phyloP scores from a whole-genome alignment of 1,140 invertebrate species.

The Conus ventricosus region DNA sequence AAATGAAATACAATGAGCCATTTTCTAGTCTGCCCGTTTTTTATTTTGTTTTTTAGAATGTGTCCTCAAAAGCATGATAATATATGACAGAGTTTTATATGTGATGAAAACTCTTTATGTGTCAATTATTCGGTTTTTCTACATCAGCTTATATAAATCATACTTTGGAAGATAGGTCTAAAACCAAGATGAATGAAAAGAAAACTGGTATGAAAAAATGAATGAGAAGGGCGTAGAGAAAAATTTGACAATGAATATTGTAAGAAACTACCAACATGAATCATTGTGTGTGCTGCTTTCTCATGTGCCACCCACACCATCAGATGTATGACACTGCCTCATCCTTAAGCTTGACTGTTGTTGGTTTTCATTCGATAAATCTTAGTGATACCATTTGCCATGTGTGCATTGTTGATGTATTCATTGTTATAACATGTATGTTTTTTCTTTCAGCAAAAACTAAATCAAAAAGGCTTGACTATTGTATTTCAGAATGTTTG shows the following conservation, averaged over 20 bases:
- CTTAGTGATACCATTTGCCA: background rate
- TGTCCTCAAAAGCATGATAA: too few relatives aligned
- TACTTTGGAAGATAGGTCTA: background rate
- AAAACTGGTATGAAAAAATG: background rate
- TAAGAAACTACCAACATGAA: constrained; percentile 15
- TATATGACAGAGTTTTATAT: background rate
- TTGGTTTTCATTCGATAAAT: background rate
- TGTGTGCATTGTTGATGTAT: background rate
- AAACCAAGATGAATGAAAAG: too few relatives aligned
- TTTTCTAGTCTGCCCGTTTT: too few relatives aligned
- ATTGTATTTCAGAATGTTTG: background rate
- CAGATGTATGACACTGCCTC: background rate
- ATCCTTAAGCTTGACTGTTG: background rate
- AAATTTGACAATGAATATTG: background rate
- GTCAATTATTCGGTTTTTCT: background rate
- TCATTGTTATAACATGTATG: background rate
- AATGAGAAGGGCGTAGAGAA: background rate
- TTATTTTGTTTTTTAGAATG: too few relatives aligned
- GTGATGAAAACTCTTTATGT: background rate
- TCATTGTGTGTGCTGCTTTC: constrained; percentile 2
- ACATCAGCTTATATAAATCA: background rate
- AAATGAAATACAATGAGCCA: too few relatives aligned
- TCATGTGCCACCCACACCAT: background rate
- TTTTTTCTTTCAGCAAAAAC: constrained; percentile 20
- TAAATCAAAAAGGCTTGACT: background rate